Percentiles rank a stretch among this genome's conserved stretches.
Evolutionary conservation across 2,797 vertebrate species (phyloP).

Genomic region (Myoxocephalus aenaeus): DNA sequence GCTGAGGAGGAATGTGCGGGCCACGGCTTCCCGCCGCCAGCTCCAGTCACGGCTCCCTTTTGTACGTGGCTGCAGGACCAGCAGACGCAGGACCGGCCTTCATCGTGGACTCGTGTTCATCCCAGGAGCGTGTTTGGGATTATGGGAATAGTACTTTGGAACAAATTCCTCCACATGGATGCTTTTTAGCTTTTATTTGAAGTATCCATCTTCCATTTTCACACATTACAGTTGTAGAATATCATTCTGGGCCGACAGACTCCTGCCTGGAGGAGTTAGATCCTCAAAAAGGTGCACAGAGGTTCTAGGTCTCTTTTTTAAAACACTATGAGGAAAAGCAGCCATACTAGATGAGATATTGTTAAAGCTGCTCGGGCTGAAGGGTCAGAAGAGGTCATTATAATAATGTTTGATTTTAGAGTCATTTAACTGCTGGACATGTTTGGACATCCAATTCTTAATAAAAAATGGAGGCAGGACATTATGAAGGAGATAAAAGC

Average conservation of each 20-base stretch:
- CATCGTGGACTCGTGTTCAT: constrained; percentile 18
- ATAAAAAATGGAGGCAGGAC: no score
- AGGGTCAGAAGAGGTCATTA: no score
- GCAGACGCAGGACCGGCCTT: background rate
- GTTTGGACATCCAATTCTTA: no score
- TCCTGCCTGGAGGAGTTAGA: no score
- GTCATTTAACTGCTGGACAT: no score
- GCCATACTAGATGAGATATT: no score
- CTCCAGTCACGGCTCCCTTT: constrained; percentile 55
- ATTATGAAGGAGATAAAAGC: no score
- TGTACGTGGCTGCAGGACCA: constrained; percentile 42
- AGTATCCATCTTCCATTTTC: background rate
- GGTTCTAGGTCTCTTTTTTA: no score
- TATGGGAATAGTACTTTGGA: background rate
- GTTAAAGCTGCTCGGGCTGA: no score
- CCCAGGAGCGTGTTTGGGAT: background rate
- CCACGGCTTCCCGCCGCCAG: constrained; percentile 59
- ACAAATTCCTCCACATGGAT: background rate
- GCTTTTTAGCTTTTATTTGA: background rate
- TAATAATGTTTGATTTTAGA: no score
- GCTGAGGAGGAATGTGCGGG: constrained; percentile 71
- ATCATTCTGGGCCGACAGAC: background rate
- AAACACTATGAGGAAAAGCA: no score
- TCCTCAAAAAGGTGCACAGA: no score
- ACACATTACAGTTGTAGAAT: background rate